phyloP scores from a whole-genome alignment of 1,140 invertebrate species.

The Drosophila athabasca region DNA sequence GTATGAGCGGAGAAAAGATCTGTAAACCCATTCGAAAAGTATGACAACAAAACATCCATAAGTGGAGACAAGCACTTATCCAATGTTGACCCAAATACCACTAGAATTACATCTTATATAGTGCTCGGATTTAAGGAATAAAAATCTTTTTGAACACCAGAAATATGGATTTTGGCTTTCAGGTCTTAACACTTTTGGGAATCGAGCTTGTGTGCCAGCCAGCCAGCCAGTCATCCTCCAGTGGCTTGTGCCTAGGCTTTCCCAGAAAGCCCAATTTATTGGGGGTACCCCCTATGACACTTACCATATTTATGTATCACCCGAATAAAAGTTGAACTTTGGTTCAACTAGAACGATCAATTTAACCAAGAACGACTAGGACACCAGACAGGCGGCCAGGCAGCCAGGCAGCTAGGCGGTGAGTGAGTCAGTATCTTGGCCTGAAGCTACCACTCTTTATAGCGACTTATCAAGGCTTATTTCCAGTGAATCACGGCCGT shows the following conservation, averaged over 20 bases:
- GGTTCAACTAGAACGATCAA: slow-evolving; percentile 15
- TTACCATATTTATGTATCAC: slow-evolving; percentile 14
- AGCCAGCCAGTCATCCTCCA: too few species aligned
- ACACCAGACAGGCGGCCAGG: background rate
- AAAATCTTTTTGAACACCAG: too few species aligned
- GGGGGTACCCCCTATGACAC: slow-evolving; percentile 16
- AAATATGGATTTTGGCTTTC: too few species aligned
- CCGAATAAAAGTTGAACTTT: slow-evolving; percentile 15
- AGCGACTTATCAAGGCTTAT: slow-evolving; percentile 27
- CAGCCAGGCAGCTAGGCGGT: background rate
- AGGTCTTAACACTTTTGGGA: too few species aligned
- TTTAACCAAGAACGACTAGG: slow-evolving; percentile 11
- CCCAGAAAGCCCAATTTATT: background rate
- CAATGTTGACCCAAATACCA: too few species aligned
- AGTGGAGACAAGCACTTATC: too few species aligned
- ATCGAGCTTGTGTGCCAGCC: too few species aligned
- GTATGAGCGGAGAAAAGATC: too few species aligned
- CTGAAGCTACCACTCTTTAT: slow-evolving; percentile 4
- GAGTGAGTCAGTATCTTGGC: slow-evolving; percentile 23
- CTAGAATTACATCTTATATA: too few species aligned
- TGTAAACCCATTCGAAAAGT: too few species aligned
- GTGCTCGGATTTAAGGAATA: too few species aligned
- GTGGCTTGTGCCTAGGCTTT: background rate
- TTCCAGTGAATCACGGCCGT: slow-evolving; percentile 24
- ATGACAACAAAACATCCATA: too few species aligned